phyloP scores from a whole-genome alignment of 2,113 vertebrate genomes.

The Tonatia bakeri region DNA sequence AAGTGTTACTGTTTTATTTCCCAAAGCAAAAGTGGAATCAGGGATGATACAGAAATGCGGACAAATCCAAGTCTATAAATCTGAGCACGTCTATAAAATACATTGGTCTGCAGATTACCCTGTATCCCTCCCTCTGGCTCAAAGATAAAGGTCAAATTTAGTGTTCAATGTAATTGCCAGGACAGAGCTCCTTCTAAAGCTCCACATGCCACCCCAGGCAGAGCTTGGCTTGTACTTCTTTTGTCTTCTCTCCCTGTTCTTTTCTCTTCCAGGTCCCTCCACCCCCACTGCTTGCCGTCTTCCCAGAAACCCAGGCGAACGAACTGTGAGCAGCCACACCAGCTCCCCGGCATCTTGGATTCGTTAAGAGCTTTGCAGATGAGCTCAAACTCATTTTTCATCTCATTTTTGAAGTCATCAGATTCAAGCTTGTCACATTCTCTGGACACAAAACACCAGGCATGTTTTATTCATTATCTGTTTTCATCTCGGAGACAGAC shows the following conservation, averaged over 20 bases:
- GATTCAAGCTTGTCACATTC: slow-evolving; percentile 75
- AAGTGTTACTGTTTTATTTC: not conserved
- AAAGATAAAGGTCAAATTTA: slow-evolving; percentile 41
- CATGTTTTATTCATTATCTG: slow-evolving; percentile 83
- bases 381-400: slow-evolving; percentile 82
- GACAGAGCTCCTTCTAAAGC: not conserved
- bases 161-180: not conserved
- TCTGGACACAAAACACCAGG: slow-evolving; percentile 64
- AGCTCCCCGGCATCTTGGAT: slow-evolving; percentile 77
- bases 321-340: not conserved
- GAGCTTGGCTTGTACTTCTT: slow-evolving; percentile 60
- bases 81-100: not conserved
- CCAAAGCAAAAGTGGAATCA: not conserved
- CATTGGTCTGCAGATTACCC: not conserved
- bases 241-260: not conserved
- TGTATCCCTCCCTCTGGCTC: slow-evolving; percentile 20
- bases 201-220: slow-evolving; percentile 25
- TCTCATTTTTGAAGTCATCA: slow-evolving; percentile 59
- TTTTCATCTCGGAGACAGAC: slow-evolving; percentile 73
- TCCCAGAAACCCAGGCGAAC: slow-evolving; percentile 39
- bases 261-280: slow-evolving; percentile 21
- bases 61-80: not conserved
- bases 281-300: not conserved
- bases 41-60: not conserved
- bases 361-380: slow-evolving; percentile 76